Base-by-base conservation (phyloP, 1,140 invertebrate genomes). In the Pseudoatta argentina region DNA sequence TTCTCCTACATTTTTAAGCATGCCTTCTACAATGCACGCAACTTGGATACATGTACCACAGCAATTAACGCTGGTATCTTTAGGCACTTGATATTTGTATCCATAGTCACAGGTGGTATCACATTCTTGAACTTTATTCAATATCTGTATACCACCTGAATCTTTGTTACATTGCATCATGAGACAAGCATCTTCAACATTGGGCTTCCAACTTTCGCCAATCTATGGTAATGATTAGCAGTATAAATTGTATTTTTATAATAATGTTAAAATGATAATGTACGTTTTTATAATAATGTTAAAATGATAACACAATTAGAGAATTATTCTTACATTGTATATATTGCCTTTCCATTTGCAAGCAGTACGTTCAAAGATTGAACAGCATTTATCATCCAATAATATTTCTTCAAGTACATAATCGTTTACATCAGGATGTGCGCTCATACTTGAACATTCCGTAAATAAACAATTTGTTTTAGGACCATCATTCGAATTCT, bases 1-100 rank as follows among this genome's bases (percentile, higher is more conserved):
- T 4, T 95, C 94, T 1, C 95, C 96, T n/a, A 96, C 92, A 5
- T 94, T 83, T 57, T 95, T 95, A 10, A 96, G 87, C 4, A 91
- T 83, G 0, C 95, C 96, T 69, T 96, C 94, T 14, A 96, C 93
- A 0, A 97, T 95, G 89, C 97, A 97, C 18, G 95, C 96, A 6
- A 96, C 93, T 59, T 96, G 96, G 48, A 96, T 86, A 89, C 97
- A 97, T 34, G 95, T 93, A 7, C 97, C 97, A 86, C 97, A 97
- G 88, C 97, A 97, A 81, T 95, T 91, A 3, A 92, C 90, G 16
- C 94, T 95, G 18, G 90, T 93, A 39, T 92, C 51, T 0, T 89
- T 64, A 2, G 94, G 88, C 4, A 94, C 83, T 67, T 87, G 83
- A 67, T 96, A 96, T 72, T 94, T 91, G 69, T 88, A 96, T 0